Base-by-base conservation (phyloP, 2,888 invertebrate genomes). In the Lycaena phlaeas region DNA sequence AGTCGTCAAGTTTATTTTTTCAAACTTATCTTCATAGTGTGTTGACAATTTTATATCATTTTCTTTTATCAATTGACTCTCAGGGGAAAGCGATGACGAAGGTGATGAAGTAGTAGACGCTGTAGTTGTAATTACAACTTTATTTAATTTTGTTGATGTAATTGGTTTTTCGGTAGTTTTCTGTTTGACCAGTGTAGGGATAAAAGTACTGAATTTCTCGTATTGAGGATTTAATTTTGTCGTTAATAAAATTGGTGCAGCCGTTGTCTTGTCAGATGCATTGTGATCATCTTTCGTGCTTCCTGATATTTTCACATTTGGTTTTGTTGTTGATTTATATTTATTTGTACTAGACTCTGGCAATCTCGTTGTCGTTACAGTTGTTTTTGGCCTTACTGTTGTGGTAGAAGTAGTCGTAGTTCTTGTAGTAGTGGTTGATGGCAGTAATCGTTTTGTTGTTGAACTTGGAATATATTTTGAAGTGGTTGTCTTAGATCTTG, bases 1-100 rank as follows among this genome's bases (percentile, higher is more conserved):
- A 6, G 78, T 82, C 9, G 79, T 82, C 0, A 57, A 38, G 54
- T 79, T 79, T 1, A 53, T 44, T 59, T 62, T 76, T 14, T 76
- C 72, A 39, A 51, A 36, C 10, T 66, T 64, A 39, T 61, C 50
- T 25, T 56, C 53, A 14, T n/a, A n/a, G n/a, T 53, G 38, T 29
- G 15, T 43, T 43, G 14, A 47, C 37, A 30, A 43, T 36, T 44
- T 54, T 57, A 26, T 43, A 44, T 15, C 17, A 14, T 25, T n/a
- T 27, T 36, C 15, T 26, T 17, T 17, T 15, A n/a, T 27, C 14
- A n/a, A 14, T 39, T 10, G 15, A 27, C 15, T 44, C 15, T 14
- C 36, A 12, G 15, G 14, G 4, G 7, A 11, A 44, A 17, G 42
- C 36, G 17, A 40, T 22, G 15, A 41, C 36, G 17, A 39, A 18